Percentiles rank a stretch among this genome's conserved stretches.
Evolutionary conservation across 2,113 vertebrate genomes (phyloP).

Genomic region (Dendrocopos noguchii): DNA sequence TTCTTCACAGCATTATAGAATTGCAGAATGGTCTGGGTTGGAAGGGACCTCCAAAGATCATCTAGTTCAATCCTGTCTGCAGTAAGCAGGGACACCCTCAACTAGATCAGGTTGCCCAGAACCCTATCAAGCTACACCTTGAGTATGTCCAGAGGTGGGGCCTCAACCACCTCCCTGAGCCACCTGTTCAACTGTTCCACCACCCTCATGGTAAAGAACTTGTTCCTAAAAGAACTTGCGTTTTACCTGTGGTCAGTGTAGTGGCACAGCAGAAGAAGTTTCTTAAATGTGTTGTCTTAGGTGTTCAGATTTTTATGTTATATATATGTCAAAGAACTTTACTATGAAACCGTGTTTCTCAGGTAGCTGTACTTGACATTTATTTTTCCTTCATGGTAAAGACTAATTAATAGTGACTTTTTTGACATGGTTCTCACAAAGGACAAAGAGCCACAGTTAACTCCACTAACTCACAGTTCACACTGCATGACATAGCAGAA

Average conservation of each 20-base stretch:
- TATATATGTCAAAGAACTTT: not conserved
- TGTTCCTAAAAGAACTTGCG: no score
- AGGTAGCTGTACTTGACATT: not conserved
- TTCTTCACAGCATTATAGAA: not conserved
- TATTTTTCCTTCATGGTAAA: not conserved
- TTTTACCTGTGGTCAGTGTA: not conserved
- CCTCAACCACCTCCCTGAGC: no score
- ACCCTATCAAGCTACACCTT: no score
- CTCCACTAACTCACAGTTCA: not conserved
- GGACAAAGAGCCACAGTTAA: not conserved
- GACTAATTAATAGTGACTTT: not conserved
- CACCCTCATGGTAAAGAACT: no score
- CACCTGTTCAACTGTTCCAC: no score
- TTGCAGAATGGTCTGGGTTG: no score
- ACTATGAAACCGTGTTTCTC: not conserved
- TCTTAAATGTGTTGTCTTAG: not conserved
- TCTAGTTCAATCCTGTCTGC: no score
- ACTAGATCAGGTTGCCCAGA: no score
- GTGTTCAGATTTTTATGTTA: not conserved
- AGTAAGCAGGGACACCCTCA: no score
- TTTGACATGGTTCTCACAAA: not conserved
- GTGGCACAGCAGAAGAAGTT: not conserved
- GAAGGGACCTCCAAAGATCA: no score
- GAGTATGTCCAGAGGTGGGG: no score
- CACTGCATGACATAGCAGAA: not conserved